Evolutionary conservation across 2,888 invertebrate genomes (phyloP).

Genomic region (Drosophila quinaria): DNA sequence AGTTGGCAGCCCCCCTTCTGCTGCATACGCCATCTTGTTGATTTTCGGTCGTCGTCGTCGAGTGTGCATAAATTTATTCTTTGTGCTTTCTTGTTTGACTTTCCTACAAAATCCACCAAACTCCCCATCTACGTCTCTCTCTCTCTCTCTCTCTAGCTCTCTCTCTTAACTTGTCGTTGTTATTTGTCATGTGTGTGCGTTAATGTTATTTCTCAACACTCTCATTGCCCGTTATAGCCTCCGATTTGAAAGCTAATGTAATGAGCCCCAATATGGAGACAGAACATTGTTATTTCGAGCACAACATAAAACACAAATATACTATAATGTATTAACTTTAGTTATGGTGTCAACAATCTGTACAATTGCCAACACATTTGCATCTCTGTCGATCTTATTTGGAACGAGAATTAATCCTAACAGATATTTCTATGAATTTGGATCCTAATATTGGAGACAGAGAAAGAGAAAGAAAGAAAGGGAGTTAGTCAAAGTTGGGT

Average conservation of each 20-base stretch:
- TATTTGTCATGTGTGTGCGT: conserved; percentile 40
- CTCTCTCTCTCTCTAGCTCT: neutral
- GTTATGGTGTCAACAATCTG: conserved; percentile 11
- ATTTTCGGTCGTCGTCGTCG: conserved; percentile 58
- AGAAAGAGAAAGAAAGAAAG: neutral
- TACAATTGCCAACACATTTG: neutral
- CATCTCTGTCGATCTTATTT: conserved; percentile 1
- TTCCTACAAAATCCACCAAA: conserved; percentile 49
- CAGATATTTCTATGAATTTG: neutral
- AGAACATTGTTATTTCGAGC: conserved; percentile 22
- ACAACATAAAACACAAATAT: conserved; percentile 44
- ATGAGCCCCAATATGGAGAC: conserved; percentile 50
- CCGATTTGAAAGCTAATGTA: conserved; percentile 50
- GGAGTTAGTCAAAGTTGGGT: neutral
- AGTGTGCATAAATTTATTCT: conserved; percentile 78
- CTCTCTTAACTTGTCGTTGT: neutral
- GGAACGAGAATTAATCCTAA: neutral
- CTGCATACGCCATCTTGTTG: conserved; percentile 48
- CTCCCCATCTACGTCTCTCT: neutral
- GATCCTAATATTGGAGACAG: neutral
- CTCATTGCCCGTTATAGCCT: conserved; percentile 31
- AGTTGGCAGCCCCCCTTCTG: conserved; percentile 22
- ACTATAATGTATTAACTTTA: conserved; percentile 28
- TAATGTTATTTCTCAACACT: conserved; percentile 51
- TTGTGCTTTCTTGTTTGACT: conserved; percentile 68